Evolutionary conservation across 2,888 invertebrate genomes (phyloP).

Genomic region (Hymenopus coronatus): DNA sequence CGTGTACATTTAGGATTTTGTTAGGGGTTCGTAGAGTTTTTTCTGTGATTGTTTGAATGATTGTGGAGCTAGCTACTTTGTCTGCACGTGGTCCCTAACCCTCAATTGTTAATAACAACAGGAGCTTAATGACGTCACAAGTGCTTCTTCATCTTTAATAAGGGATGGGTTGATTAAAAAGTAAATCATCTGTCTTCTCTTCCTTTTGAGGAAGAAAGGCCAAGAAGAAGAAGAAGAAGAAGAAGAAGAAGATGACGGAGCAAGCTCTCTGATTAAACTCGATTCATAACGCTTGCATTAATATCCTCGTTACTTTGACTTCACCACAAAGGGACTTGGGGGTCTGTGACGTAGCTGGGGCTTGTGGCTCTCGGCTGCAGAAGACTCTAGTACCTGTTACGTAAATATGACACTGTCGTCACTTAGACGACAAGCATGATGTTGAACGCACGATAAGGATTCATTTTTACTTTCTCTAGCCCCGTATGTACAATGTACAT

Average conservation of each 20-base stretch:
- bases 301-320: slow-evolving; percentile 26
- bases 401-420: no score
- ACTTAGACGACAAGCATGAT: no score
- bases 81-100: background rate
- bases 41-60: background rate
- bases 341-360: background rate
- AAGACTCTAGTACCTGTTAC: no score
- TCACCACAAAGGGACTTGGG: slow-evolving; percentile 19
- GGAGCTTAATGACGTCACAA: slow-evolving; percentile 26
- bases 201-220: slow-evolving; percentile 20
- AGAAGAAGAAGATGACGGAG: background rate
- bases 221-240: background rate
- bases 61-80: background rate
- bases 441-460: no score
- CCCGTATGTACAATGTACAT: no score
- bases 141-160: slow-evolving; percentile 27
- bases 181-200: slow-evolving; percentile 28
- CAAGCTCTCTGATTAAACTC: slow-evolving; percentile 20
- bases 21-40: no score
- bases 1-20: no score
- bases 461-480: no score
- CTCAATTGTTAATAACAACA: slow-evolving; percentile 17
- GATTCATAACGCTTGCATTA: slow-evolving; percentile 27
- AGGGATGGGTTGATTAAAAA: slow-evolving; percentile 29
- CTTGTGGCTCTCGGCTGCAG: no score